Conservation (phyloP, 2,113 vertebrate genomes). For the Poeciliopsis occidentalis region DNA sequence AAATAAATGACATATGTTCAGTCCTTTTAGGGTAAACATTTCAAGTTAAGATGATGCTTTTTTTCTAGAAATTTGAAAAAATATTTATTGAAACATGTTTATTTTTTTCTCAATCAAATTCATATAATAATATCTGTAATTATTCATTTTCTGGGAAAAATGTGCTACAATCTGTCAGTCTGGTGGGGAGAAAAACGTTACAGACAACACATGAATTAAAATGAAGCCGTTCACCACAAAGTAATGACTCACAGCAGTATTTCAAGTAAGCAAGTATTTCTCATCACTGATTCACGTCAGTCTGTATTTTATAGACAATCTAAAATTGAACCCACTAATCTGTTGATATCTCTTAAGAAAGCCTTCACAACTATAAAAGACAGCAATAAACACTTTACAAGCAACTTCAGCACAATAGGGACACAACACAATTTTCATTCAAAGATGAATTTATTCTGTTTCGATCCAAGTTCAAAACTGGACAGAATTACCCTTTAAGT, state of each 20-base stretch:
- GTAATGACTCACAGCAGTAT: conserved; percentile 58
- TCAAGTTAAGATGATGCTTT: neutral
- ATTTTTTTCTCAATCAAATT: conserved; percentile 23
- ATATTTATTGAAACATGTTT: neutral
- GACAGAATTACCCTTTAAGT: neutral
- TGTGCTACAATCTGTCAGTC: conserved; percentile 52
- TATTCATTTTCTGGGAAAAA: conserved; percentile 45
- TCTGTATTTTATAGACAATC: conserved; percentile 1
- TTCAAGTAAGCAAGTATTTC: conserved; percentile 53
- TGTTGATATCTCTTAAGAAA: neutral
- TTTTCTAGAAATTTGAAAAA: neutral
- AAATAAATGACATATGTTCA: neutral
- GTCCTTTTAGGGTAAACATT: neutral
- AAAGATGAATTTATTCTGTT: neutral
- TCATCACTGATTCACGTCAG: conserved; percentile 34
- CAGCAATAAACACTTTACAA: neutral
- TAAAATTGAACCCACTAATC: neutral
- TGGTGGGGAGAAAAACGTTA: conserved; percentile 48
- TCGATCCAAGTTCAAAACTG: neutral
- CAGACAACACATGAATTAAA: conserved; percentile 51
- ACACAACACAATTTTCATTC: neutral
- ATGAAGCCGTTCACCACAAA: conserved; percentile 54
- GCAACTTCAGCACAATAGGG: neutral
- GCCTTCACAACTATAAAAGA: neutral
- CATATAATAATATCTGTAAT: conserved; percentile 53